Base-by-base conservation (phyloP, 2,797 vertebrate species). In the Halcyon leucocephala region DNA sequence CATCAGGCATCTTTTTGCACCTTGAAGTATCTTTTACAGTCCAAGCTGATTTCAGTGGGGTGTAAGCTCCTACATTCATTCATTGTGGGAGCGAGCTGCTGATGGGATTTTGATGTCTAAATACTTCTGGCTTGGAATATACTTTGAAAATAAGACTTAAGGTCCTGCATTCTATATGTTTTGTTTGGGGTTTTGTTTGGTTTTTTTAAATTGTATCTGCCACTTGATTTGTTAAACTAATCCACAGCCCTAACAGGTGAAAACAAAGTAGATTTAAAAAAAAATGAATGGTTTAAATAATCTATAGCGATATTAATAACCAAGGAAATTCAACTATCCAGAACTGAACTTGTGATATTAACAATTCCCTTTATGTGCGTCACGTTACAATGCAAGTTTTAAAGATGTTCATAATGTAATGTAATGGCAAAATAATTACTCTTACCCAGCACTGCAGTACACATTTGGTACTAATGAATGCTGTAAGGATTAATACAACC, bases 341-440 rank as follows among this genome's bases (percentile, higher is more conserved):
- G 81, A 90, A 82, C 41, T 20, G 12, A 85, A 89, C 33, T 61
- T 77, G n/a, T 62, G 80, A 74, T 72, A 89, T 33, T 85, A 89
- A 81, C 84, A 91, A 92, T 72, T 90, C 61, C 54, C 37, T 94
- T 65, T 77, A 77, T 55, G 57, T 2, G 2, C 0, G 0, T 84
- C 48, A 85, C 33, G 65, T 80, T 65, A 64, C 12, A 76, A 83
- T 33, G 55, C 67, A 90, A 71, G 35, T 82, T 90, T 92, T 86
- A 89, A 85, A 84, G 33, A 31, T 69, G 86, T 42, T 89, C 81
- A 52, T 31, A 87, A 80, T 17, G 58, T 31, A 87, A 80, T 17
- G 58, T 51, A 91, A 93, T 31, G 33, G 74, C 60, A 94, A 82
- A 85, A 72, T 84, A 93, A 94, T 71, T 86, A 84, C 57, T 85